A percentile compares a stretch with the other conserved stretches of the same genome.
Evolutionary conservation across 2,797 vertebrate genomes (phyloP).

Genomic region (Melanotaenia pygmaea): DNA sequence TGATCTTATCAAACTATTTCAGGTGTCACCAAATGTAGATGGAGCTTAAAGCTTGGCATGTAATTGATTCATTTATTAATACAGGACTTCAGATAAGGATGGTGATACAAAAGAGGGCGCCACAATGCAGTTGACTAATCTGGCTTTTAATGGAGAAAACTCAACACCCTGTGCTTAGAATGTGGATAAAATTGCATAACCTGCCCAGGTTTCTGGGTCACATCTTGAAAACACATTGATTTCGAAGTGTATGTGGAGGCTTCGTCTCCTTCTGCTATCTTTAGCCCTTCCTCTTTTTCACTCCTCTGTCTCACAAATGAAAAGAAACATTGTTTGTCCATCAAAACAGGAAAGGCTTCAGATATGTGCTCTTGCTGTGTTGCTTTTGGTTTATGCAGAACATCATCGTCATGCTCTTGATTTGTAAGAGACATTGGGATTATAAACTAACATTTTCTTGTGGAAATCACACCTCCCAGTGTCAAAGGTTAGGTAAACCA

Average conservation of each 20-base stretch:
- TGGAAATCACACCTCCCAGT: slow-evolving; percentile 3
- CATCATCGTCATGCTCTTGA: slow-evolving; percentile 5
- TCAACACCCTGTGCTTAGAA: slow-evolving; percentile 29
- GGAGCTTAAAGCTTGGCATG: neutral
- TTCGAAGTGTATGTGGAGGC: slow-evolving; percentile 25
- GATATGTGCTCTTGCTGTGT: slow-evolving; percentile 13
- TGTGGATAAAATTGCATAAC: slow-evolving; percentile 55
- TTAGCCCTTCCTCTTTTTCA: neutral
- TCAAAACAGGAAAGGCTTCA: slow-evolving; percentile 20
- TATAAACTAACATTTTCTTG: slow-evolving; percentile 7
- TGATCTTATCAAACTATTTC: neutral
- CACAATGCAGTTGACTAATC: slow-evolving; percentile 24
- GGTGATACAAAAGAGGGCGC: slow-evolving; percentile 40
- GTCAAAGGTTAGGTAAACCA: slow-evolving; percentile 31
- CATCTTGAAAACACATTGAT: slow-evolving; percentile 74
- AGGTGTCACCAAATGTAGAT: neutral
- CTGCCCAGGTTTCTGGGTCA: slow-evolving; percentile 66
- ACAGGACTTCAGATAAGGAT: slow-evolving; percentile 10
- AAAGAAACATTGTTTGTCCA: slow-evolving; percentile 7
- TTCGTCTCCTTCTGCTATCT: slow-evolving; percentile 4
- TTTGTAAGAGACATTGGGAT: slow-evolving; percentile 1
- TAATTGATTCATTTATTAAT: slow-evolving; percentile 2
- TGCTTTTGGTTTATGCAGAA: neutral
- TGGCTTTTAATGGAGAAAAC: slow-evolving; percentile 2
- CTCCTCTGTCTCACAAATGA: slow-evolving; percentile 1